Percentiles rank a stretch among this genome's conserved stretches.
Conservation (phyloP, 2,113 vertebrate genomes). For the Rutilus rutilus region DNA sequence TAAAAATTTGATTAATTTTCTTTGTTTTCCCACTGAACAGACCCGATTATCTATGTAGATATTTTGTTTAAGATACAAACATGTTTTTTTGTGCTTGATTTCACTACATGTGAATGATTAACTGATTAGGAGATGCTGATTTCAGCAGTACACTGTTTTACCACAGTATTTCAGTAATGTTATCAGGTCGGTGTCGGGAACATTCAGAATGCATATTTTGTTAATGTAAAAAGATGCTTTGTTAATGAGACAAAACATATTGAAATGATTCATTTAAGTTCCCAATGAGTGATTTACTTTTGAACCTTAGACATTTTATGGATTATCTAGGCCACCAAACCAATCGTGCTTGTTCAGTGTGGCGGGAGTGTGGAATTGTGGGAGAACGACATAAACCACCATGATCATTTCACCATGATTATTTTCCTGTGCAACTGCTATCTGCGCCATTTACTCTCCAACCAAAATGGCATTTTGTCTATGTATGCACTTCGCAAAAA, state of each 20-base stretch:
- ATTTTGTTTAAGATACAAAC: background rate
- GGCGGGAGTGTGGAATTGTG: conserved; percentile 57
- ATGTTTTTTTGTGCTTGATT: background rate
- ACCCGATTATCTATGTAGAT: background rate
- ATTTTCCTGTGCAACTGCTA: conserved; percentile 72
- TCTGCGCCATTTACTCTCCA: conserved; percentile 52
- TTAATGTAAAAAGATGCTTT: background rate
- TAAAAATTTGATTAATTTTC: background rate
- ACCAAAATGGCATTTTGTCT: conserved; percentile 67
- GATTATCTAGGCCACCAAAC: background rate
- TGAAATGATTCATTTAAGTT: background rate
- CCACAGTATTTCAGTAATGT: conserved; percentile 17
- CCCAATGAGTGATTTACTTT: background rate
- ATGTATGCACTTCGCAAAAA: conserved; percentile 65
- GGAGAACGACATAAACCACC: conserved; percentile 68
- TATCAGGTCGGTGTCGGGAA: background rate
- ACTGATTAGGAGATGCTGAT: background rate
- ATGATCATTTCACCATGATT: conserved; percentile 63
- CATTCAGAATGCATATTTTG: background rate
- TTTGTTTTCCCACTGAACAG: background rate
- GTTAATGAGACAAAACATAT: background rate
- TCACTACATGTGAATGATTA: background rate
- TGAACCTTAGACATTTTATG: conserved; percentile 19
- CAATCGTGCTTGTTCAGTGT: conserved; percentile 10
- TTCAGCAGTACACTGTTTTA: conserved; percentile 13